These are phyloP conservation scores for Rotaria magnacalcarata DNA, from an alignment of 2,888 invertebrate genomes.

Conservation along the genomic window DNA sequence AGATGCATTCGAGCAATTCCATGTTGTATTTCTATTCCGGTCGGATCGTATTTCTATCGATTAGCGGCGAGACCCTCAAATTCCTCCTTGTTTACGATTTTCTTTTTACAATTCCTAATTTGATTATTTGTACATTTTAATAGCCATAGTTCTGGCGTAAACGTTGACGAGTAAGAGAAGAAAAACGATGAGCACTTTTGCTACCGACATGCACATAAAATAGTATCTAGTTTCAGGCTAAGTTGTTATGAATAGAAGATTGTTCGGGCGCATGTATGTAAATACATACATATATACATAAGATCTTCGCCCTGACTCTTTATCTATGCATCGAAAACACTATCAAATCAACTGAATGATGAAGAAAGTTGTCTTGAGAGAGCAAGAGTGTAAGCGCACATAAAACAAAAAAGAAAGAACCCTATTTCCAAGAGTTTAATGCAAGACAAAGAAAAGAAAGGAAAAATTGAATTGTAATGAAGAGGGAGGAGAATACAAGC, in stretches of 20 bases:
- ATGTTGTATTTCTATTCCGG: slow-evolving; percentile 1
- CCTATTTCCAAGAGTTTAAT: not conserved
- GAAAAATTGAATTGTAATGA: slow-evolving; percentile 22
- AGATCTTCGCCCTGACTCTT: not conserved
- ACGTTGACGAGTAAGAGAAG: not conserved
- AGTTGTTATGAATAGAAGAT: not conserved
- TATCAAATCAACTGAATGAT: not conserved
- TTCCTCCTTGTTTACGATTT: not conserved
- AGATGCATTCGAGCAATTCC: not conserved
- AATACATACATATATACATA: not conserved
- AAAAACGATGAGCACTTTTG: not conserved
- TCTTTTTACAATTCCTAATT: not conserved
- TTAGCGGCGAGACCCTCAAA: not conserved
- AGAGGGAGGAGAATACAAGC: slow-evolving; percentile 6
- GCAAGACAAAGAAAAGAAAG: not conserved
- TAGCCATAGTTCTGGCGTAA: not conserved
- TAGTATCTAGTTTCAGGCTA: not conserved
- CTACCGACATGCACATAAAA: not conserved
- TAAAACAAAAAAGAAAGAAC: not conserved
- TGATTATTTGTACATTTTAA: not conserved
- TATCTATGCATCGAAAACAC: not conserved
- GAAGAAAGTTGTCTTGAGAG: not conserved
- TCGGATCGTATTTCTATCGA: not conserved
- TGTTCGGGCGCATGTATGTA: not conserved
- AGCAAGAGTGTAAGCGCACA: not conserved